Conservation (phyloP, 2,113 vertebrate genomes). For the Brachyhypopomus gauderio region DNA sequence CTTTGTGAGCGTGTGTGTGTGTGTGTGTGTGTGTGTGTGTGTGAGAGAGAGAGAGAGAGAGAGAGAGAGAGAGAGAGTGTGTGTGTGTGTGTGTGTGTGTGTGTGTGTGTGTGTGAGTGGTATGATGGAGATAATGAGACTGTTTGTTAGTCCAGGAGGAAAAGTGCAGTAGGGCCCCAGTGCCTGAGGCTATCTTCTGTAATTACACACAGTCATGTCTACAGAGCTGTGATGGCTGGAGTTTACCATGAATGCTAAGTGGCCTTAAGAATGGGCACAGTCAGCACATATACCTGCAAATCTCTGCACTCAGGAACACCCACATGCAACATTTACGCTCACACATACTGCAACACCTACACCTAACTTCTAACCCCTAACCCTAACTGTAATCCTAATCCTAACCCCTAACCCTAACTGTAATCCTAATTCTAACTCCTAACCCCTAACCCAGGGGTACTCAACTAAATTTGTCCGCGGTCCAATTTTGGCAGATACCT, state of each 20-base stretch:
- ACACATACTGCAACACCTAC: not conserved
- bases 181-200: not conserved
- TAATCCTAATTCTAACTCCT: no score
- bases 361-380: not conserved
- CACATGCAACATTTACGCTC: not conserved
- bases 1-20: not conserved
- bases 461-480: no score
- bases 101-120: conserved; percentile 16
- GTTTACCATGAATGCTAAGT: not conserved
- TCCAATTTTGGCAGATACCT: no score
- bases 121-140: conserved; percentile 19
- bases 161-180: not conserved
- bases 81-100: no score
- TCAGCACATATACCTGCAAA: conserved; percentile 10
- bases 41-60: conserved; percentile 25
- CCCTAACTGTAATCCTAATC: not conserved
- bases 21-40: conserved; percentile 13
- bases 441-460: no score
- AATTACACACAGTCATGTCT: not conserved
- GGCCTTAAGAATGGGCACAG: not conserved
- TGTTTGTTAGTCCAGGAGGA: conserved; percentile 30
- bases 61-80: no score
- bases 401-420: no score
- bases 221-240: not conserved
- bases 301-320: not conserved